phyloP scores from a whole-genome alignment of 2,113 vertebrate genomes.

The Limnothrissa miodon region DNA sequence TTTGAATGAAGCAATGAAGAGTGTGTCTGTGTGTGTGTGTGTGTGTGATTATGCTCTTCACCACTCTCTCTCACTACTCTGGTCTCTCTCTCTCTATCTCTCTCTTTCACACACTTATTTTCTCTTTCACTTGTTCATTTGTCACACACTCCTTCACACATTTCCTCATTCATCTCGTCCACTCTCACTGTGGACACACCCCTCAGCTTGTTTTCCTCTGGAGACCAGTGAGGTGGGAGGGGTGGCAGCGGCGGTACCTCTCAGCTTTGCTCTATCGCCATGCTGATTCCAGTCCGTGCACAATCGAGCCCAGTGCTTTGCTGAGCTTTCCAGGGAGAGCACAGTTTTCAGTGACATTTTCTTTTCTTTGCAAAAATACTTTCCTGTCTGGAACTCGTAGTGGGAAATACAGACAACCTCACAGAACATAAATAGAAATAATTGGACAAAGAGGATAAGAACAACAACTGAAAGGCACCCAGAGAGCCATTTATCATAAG shows the following conservation, averaged over 20 bases:
- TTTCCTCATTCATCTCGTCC: not conserved
- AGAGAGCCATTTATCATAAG: not conserved
- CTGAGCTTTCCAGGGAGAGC: not conserved
- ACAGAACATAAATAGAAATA: not conserved
- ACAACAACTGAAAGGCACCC: not conserved
- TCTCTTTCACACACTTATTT: not conserved
- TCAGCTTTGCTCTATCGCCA: not conserved
- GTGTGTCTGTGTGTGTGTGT: not conserved
- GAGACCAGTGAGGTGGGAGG: not conserved
- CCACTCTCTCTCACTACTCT: no score
- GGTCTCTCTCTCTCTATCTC: not conserved
- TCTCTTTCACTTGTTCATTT: not conserved
- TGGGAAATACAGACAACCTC: not conserved
- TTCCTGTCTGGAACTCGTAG: not conserved
- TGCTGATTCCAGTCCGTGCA: not conserved
- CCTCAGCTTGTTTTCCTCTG: not conserved
- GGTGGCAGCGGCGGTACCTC: not conserved
- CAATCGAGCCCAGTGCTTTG: not conserved
- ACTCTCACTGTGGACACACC: not conserved
- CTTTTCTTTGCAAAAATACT: not conserved
- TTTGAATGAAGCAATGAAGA: no score
- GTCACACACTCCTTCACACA: not conserved
- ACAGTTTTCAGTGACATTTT: not conserved
- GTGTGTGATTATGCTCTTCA: not conserved
- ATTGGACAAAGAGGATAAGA: not conserved